Evolutionary conservation across 64 coral and sea anemone species (phyloP).

Genomic region (Montipora efflorescens): DNA sequence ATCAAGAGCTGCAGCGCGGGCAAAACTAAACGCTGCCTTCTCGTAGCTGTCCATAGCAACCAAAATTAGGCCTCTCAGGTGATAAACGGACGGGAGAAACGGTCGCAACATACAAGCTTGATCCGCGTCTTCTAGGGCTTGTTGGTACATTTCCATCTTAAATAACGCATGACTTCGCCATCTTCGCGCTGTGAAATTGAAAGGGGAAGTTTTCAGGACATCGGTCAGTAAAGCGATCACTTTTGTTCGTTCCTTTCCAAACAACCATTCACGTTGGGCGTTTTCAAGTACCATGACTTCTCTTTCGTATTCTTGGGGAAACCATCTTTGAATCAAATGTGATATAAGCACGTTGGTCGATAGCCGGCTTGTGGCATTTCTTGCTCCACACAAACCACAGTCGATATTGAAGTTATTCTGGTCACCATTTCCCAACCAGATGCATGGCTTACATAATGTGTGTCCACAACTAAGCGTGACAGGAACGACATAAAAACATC

Average conservation of each 20-base stretch:
- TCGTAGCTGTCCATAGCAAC: slow-evolving; percentile 8
- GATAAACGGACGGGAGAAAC: slow-evolving; percentile 3
- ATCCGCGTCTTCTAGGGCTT: slow-evolving; percentile 66
- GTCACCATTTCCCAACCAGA: slow-evolving; percentile 19
- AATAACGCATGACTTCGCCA: slow-evolving; percentile 66
- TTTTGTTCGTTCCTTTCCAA: slow-evolving; percentile 1
- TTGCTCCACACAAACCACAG: slow-evolving; percentile 59
- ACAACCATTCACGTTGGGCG: not conserved
- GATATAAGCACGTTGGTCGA: slow-evolving; percentile 72
- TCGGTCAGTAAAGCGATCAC: slow-evolving; percentile 27
- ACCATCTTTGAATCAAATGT: slow-evolving; percentile 78
- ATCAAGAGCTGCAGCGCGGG: slow-evolving; percentile 42
- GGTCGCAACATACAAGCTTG: slow-evolving; percentile 48
- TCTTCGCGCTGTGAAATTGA: slow-evolving; percentile 58
- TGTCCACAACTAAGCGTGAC: slow-evolving; percentile 91
- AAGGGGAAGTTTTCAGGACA: slow-evolving; percentile 27
- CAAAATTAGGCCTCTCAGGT: slow-evolving; percentile 58
- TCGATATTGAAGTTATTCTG: slow-evolving; percentile 33
- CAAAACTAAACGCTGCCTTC: slow-evolving; percentile 2
- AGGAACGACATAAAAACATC: slow-evolving; percentile 50
- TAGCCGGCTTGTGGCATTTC: slow-evolving; percentile 1
- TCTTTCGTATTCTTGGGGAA: slow-evolving; percentile 49
- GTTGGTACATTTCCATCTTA: slow-evolving; percentile 30
- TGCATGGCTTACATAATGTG: slow-evolving; percentile 86
- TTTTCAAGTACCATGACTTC: slow-evolving; percentile 17